Evolutionary conservation across 2,113 vertebrate species (phyloP), one percentile per base, ranked within the genome.

Genomic region (Fulica atra): DNA sequence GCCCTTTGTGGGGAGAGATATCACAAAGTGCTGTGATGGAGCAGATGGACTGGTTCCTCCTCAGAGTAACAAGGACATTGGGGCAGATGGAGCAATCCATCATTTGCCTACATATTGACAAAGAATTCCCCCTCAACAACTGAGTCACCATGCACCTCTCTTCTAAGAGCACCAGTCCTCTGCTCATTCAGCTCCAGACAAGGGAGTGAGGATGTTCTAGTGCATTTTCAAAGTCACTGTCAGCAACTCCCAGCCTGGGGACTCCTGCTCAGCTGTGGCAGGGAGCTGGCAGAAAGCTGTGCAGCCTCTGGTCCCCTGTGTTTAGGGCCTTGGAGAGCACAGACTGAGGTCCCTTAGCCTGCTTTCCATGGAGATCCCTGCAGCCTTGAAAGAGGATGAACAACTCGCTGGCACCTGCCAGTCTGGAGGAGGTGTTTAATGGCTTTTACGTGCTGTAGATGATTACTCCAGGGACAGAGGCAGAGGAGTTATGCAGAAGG

Each of bases 1-100:
- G 74, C 72, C 68, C 51, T 96, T 70, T 85, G 81, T 51, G 91
- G 36, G 53, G 70, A 93, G 89, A 68, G 86, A 18, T 88, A 71
- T 36, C 81, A 72, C 74, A 76, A 36, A 76, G 80, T 72, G n/a
- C 1, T 1, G 33, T 44, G 88, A 17, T 56, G 89, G 81, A 86
- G 91, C 28, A 69, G 96, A 53, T 57, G 84, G 84, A 93, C 96
- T 89, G 93, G 94, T 95, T 93, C 70, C 50, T 95, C 31, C 71
- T 66, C 28, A 13, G 59, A 31, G 69, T 28, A 89, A 68, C 77
- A 26, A 88, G 91, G 91, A 54, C 84, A 85, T 46, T 53, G 50
- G 78, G 51, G 92, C 48, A 81, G 83, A 54, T 95, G 96, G 86
- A 91, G 91, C 94, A 92, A 94, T 69, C 81, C 76, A 15, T 87